Evolutionary conservation across 2,888 invertebrate genomes (phyloP), one percentile per base, ranked within the genome.

Genomic region (Temnothorax unifasciatus): DNA sequence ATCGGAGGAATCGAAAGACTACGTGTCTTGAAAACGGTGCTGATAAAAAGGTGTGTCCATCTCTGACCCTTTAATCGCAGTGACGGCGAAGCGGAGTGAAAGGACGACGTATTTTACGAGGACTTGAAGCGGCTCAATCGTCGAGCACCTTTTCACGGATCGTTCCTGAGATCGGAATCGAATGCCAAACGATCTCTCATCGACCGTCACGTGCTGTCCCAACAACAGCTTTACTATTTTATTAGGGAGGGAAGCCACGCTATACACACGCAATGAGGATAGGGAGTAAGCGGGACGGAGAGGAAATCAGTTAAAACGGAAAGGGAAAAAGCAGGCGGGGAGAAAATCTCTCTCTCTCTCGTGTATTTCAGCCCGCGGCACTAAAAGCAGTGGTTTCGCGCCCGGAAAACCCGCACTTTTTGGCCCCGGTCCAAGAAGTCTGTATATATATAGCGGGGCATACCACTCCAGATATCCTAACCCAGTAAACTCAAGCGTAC

Each of bases 351-450:
- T n/a, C 11, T n/a, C 41, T 75, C 83, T 74, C 44, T 71, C 79
- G 81, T 50, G 88, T 90, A 91, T 92, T 90, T 92, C 87, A 89
- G 75, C 87, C 88, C 86, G 83, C 87, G 85, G 88, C 89, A 91
- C 92, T 91, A 91, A 93, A 92, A 92, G 87, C 89, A 88, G 90
- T 85, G 91, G 92, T 93, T 92, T 93, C 92, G 91, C 90, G 88
- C 83, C 89, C 83, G 91, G 92, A 85, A 92, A 92, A 90, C 88
- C 91, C 91, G 88, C 90, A 89, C 85, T 85, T 88, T 89, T 90
- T 93, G 93, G 92, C 89, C 41, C 50, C n/a, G 63, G 64, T 92
- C 93, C 93, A 92, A 86, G 83, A 82, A 85, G 82, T 84, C 89
- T 64, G 68, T 41, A 25, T 44, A 47, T 47, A 29, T 54, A 52